phyloP scores from a whole-genome alignment of 2,797 vertebrate species.

The Meriones psammophilus region DNA sequence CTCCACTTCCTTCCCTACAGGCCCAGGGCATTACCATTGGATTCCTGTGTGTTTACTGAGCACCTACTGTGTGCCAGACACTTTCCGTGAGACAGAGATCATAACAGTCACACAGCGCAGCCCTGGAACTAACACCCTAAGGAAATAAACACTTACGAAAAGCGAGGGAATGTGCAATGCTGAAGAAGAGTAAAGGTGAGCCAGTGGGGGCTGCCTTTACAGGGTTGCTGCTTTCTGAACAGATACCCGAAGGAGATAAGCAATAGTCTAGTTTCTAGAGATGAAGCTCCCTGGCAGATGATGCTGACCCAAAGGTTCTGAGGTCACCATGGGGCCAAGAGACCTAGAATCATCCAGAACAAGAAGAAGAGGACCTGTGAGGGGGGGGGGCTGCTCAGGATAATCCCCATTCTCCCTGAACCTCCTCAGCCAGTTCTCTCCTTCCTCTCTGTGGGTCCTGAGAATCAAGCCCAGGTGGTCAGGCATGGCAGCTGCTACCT shows the following conservation, averaged over 20 bases:
- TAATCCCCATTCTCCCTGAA: not conserved
- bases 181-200: not conserved
- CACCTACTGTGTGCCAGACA: not conserved
- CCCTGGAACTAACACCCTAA: not conserved
- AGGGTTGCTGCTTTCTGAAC: not conserved
- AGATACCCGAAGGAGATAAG: not conserved
- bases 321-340: fast-evolving
- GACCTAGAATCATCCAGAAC: not conserved
- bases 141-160: not conserved
- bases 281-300: not conserved
- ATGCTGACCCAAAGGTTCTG: not conserved
- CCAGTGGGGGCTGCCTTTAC: not conserved
- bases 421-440: not conserved
- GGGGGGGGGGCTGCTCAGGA: not conserved
- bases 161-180: not conserved
- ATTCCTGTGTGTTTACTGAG: not conserved
- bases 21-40: not conserved
- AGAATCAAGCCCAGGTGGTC: not conserved
- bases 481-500: not conserved
- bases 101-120: not conserved
- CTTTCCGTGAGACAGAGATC: not conserved
- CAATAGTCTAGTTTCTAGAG: not conserved
- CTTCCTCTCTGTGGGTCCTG: not conserved
- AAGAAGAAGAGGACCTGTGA: not conserved
- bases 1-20: not conserved